These are phyloP conservation scores for Hycleus phaleratus DNA, from an alignment of 1,140 invertebrate species.

Conservation along the genomic window DNA sequence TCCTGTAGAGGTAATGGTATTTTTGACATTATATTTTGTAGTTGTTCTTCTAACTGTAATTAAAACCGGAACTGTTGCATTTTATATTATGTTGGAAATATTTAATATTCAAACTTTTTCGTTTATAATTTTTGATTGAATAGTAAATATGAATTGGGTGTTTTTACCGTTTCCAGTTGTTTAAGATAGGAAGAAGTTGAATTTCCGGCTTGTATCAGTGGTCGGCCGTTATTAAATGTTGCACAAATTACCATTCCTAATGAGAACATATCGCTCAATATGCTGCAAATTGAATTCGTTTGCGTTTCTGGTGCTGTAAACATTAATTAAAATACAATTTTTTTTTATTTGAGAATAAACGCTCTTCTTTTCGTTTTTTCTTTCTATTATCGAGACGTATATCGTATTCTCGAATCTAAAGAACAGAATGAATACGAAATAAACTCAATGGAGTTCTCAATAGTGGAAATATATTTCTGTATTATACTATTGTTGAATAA, in stretches of 20 bases:
- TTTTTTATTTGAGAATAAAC: too few relatives aligned
- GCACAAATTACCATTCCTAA: conserved; percentile 87
- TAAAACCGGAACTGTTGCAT: not conserved
- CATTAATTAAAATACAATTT: too few relatives aligned
- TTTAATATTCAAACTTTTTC: too few relatives aligned
- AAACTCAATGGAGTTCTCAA: too few relatives aligned
- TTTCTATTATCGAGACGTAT: too few relatives aligned
- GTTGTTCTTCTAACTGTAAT: conserved; percentile 67
- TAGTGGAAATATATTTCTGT: too few relatives aligned
- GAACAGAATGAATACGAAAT: too few relatives aligned
- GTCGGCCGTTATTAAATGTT: conserved; percentile 81
- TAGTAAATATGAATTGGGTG: not conserved
- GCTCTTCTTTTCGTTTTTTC: too few relatives aligned
- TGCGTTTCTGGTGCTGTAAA: conserved; percentile 81
- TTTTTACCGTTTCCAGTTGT: conserved; percentile 76
- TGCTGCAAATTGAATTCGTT: conserved; percentile 69
- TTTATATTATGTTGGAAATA: too few relatives aligned
- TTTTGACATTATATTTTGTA: conserved; percentile 65
- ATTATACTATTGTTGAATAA: too few relatives aligned
- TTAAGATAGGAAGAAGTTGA: conserved; percentile 80
- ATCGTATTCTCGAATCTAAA: too few relatives aligned
- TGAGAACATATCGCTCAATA: conserved; percentile 91
- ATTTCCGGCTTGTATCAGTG: conserved; percentile 82
- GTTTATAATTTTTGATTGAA: too few relatives aligned
- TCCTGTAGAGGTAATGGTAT: conserved; percentile 81